These are phyloP conservation scores for Nesidiocoris tenuis DNA, from an alignment of 2,888 invertebrate species.

Conservation along the genomic window DNA sequence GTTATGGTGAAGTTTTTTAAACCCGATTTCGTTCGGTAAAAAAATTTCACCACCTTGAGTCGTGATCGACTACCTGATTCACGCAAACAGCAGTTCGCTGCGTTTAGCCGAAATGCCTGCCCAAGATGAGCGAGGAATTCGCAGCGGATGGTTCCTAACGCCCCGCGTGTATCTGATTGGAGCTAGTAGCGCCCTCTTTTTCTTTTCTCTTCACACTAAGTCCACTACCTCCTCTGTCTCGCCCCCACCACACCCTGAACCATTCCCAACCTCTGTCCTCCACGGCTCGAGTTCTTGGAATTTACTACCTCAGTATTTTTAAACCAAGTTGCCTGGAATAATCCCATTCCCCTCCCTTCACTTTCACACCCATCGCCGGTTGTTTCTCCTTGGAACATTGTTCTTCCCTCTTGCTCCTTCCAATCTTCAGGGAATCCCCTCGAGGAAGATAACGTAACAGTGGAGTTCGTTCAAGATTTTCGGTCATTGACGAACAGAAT, in stretches of 20 bases:
- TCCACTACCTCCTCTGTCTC: neutral
- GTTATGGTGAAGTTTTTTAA: too few species aligned
- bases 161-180: slow-evolving; percentile 28
- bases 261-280: neutral
- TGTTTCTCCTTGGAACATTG: neutral
- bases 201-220: neutral
- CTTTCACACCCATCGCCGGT: slow-evolving; percentile 7
- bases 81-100: neutral
- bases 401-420: neutral
- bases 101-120: neutral
- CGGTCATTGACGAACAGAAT: slow-evolving; percentile 13
- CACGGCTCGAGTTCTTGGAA: slow-evolving; percentile 12
- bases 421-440: neutral
- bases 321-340: slow-evolving; percentile 33
- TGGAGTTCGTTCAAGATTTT: slow-evolving; percentile 8
- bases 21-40: too few species aligned
- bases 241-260: neutral
- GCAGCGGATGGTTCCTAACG: slow-evolving; percentile 19
- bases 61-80: too few species aligned
- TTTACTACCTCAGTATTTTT: slow-evolving; percentile 36
- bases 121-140: neutral
- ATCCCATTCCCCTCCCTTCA: slow-evolving; percentile 3
- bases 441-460: neutral
- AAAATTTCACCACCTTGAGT: too few species aligned
- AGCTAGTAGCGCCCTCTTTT: slow-evolving; percentile 8